A percentile compares a stretch with the other conserved stretches of the same genome.
Evolutionary conservation across 2,888 invertebrate genomes (phyloP).

Genomic region (Spialia ferax): DNA sequence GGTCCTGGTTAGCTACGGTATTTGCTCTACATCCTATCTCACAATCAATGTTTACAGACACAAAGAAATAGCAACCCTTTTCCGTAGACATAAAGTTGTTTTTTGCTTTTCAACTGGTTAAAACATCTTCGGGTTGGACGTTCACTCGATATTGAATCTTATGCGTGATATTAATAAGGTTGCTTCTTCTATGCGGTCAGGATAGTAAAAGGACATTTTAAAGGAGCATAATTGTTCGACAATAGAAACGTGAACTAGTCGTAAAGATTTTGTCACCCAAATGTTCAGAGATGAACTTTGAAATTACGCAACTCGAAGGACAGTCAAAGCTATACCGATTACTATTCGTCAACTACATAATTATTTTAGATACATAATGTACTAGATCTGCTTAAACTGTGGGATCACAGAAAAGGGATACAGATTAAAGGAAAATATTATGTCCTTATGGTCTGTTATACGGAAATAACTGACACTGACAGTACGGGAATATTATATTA

Average conservation of each 20-base stretch:
- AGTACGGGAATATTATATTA: too few relatives aligned
- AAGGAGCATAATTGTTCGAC: conserved; percentile 30
- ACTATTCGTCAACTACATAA: too few relatives aligned
- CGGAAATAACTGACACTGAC: too few relatives aligned
- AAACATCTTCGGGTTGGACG: neutral
- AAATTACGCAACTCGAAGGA: conserved; percentile 13
- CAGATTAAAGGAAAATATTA: too few relatives aligned
- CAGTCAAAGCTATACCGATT: too few relatives aligned
- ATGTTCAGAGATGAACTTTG: conserved; percentile 35
- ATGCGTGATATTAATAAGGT: neutral
- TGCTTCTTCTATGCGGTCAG: neutral
- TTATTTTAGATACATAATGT: too few relatives aligned
- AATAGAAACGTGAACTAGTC: conserved; percentile 29
- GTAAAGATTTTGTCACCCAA: conserved; percentile 35
- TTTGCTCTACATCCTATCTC: conserved; percentile 36
- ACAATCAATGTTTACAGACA: neutral
- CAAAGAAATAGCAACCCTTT: neutral
- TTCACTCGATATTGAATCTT: neutral
- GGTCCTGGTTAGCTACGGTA: conserved; percentile 34
- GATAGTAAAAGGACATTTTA: conserved; percentile 22
- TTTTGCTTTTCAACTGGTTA: neutral
- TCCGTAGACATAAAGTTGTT: neutral
- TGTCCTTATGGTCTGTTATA: too few relatives aligned
- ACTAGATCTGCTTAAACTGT: too few relatives aligned
- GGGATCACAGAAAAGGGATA: too few relatives aligned